Conservation (phyloP, 2,888 invertebrate genomes). For the Cosmia pyralina region DNA sequence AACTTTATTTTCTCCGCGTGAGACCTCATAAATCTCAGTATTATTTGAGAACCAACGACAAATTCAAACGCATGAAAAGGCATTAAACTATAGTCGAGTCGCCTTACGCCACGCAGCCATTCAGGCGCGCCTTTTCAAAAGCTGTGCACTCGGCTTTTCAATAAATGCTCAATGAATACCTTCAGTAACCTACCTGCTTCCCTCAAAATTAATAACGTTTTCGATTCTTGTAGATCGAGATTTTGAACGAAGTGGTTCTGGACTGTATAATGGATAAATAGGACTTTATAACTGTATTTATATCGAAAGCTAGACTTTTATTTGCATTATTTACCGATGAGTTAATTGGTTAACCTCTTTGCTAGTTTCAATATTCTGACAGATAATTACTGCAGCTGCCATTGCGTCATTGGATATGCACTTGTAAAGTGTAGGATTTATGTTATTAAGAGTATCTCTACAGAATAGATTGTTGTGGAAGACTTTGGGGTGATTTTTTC, state of each 20-base stretch:
- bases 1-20: conserved; percentile 21
- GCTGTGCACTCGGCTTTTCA: conserved; percentile 77
- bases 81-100: conserved; percentile 68
- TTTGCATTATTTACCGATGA: background rate
- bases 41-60: conserved; percentile 57
- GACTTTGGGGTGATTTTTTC: too few species aligned
- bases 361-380: background rate
- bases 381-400: conserved; percentile 8
- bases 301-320: background rate
- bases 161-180: conserved; percentile 82
- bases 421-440: background rate
- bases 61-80: conserved; percentile 64
- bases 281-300: background rate
- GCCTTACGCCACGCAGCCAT: conserved; percentile 72
- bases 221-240: conserved; percentile 52
- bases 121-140: conserved; percentile 79
- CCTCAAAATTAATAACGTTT: conserved; percentile 79
- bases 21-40: conserved; percentile 52
- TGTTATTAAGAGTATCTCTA: background rate
- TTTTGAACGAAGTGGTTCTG: conserved; percentile 20
- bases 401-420: background rate
- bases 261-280: conserved; percentile 7
- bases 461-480: background rate
- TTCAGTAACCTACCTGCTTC: conserved; percentile 69
- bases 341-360: background rate